A percentile compares a stretch with the other conserved stretches of the same genome.
phyloP scores from a whole-genome alignment of 2,888 invertebrate species.

The Andricus quercusramuli region DNA sequence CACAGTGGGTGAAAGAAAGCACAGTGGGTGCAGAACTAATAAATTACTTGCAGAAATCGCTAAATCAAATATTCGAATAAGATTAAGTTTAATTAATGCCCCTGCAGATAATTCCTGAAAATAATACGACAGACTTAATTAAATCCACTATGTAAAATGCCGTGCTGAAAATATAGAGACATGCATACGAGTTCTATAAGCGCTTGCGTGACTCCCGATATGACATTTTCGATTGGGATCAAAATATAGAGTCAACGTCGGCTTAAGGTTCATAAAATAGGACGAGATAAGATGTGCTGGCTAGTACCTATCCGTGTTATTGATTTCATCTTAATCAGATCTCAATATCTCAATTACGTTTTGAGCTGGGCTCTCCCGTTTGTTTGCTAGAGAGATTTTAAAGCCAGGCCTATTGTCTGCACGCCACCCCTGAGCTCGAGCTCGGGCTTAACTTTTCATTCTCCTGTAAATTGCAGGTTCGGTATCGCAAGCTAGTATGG shows the following conservation, averaged over 20 bases:
- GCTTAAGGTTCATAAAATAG: conserved; percentile 24
- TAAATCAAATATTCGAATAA: no score
- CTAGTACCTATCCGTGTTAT: conserved; percentile 65
- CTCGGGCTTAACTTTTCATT: conserved; percentile 78
- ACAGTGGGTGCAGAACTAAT: no score
- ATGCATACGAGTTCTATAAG: not conserved
- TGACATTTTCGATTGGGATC: conserved; percentile 21
- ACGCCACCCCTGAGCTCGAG: conserved; percentile 74
- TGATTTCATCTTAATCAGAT: conserved; percentile 78
- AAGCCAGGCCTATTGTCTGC: conserved; percentile 75
- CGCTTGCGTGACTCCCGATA: not conserved
- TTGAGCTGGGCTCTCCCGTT: conserved; percentile 72
- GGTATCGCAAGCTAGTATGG: conserved; percentile 66
- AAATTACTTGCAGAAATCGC: no score
- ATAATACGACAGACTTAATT: not conserved
- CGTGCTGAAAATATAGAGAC: not conserved
- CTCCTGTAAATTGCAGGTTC: conserved; percentile 77
- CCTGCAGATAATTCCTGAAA: not conserved
- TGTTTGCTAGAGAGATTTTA: conserved; percentile 78
- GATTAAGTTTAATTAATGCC: not conserved
- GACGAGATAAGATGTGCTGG: conserved; percentile 36
- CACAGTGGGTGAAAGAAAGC: no score
- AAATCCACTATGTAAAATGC: not conserved
- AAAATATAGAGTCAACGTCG: conserved; percentile 6
- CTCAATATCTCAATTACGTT: conserved; percentile 78